Percentiles rank a stretch among this genome's conserved stretches.
Evolutionary conservation across 2,797 vertebrate species (phyloP).

Genomic region (Knipowitschia caucasica): DNA sequence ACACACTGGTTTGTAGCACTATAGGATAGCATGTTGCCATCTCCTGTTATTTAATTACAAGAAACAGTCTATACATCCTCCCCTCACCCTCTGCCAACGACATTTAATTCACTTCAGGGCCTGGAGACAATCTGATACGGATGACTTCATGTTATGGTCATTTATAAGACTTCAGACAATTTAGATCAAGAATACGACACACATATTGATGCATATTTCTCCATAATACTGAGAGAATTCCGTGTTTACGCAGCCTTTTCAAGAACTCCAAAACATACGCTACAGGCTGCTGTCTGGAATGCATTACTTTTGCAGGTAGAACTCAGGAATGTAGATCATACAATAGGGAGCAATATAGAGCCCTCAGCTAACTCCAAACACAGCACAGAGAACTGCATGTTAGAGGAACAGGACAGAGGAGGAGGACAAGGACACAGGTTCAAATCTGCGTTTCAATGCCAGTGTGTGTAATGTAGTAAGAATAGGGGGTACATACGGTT

Average conservation of each 20-base stretch:
- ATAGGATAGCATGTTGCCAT: not conserved
- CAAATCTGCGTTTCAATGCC: slow-evolving; percentile 26
- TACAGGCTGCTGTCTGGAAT: slow-evolving; percentile 3
- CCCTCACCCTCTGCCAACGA: not conserved
- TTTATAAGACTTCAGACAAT: not conserved
- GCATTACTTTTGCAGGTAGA: slow-evolving; percentile 3
- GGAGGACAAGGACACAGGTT: slow-evolving; percentile 45
- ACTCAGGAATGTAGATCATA: not conserved
- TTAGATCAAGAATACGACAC: not conserved
- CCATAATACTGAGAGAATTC: not conserved
- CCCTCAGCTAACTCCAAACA: slow-evolving; percentile 18
- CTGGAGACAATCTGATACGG: not conserved
- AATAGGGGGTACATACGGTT: slow-evolving; percentile 51
- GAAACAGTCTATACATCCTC: not conserved
- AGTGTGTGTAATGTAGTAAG: slow-evolving; percentile 25
- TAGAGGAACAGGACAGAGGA: not conserved
- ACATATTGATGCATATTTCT: not conserved
- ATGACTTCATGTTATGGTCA: not conserved
- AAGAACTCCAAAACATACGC: not conserved
- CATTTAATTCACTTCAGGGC: not conserved
- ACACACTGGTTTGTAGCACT: too few species aligned
- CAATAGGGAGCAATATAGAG: not conserved
- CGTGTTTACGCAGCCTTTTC: not conserved
- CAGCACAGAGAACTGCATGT: slow-evolving; percentile 6
- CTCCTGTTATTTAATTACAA: slow-evolving; percentile 2